A percentile compares a stretch with the other conserved stretches of the same genome.
Conservation (phyloP, 2,888 invertebrate genomes). For the Coremacera marginata region DNA sequence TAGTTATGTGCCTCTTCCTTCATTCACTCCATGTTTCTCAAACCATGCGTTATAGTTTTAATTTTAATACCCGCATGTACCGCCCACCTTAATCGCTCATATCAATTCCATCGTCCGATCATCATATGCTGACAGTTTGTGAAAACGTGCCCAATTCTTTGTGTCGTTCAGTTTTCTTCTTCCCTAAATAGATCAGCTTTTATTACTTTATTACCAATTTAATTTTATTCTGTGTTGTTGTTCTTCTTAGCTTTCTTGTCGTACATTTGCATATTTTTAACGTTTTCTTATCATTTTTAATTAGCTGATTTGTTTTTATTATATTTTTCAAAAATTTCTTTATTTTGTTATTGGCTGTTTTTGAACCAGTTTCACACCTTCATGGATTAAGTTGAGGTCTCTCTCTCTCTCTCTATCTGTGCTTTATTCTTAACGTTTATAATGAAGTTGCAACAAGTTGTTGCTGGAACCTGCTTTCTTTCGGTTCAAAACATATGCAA, state of each 20-base stretch:
- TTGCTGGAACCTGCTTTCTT: too few species aligned
- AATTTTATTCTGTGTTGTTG: too few species aligned
- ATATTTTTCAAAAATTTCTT: neutral
- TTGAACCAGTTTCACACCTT: neutral
- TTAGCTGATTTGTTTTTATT: slow-evolving; percentile 9
- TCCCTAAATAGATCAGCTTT: too few species aligned
- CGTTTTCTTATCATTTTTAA: slow-evolving; percentile 2
- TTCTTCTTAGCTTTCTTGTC: too few species aligned
- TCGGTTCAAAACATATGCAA: too few species aligned
- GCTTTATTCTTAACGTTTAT: too few species aligned
- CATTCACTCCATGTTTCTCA: too few species aligned
- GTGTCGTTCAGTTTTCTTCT: slow-evolving; percentile 6
- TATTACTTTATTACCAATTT: too few species aligned
- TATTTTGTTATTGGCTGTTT: neutral
- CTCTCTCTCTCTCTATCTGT: neutral
- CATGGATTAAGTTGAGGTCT: neutral
- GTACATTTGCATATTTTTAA: too few species aligned
- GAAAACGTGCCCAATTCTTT: neutral
- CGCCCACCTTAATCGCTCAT: neutral
- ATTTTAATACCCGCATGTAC: neutral
- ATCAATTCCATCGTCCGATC: neutral
- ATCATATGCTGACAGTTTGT: neutral
- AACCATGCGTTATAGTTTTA: too few species aligned
- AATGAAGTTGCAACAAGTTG: too few species aligned
- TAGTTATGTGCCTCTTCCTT: neutral